Percentiles rank a stretch among this genome's conserved stretches.
These are phyloP conservation scores for Psettodes erumei DNA, from an alignment of 2,113 vertebrate genomes.

Conservation along the genomic window DNA sequence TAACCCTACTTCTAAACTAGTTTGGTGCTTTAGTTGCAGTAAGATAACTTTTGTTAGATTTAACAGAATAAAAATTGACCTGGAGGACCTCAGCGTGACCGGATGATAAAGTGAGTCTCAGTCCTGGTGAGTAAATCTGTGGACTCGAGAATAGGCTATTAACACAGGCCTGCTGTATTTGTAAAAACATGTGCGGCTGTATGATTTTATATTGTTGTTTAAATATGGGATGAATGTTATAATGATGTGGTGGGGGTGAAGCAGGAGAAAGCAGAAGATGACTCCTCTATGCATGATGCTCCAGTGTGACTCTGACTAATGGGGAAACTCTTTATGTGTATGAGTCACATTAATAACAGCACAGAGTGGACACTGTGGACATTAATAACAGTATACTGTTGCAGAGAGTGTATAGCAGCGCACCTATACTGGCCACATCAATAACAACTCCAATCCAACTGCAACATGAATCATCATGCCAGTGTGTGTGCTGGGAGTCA, in stretches of 20 bases:
- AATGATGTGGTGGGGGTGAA: neutral
- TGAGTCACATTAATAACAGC: conserved; percentile 82
- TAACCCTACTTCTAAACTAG: neutral
- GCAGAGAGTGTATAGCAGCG: conserved; percentile 51
- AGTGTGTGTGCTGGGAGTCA: conserved; percentile 26
- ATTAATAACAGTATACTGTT: conserved; percentile 72
- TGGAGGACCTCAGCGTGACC: neutral
- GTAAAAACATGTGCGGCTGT: neutral
- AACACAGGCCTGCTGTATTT: neutral
- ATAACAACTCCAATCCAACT: conserved; percentile 71
- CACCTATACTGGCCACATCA: conserved; percentile 55
- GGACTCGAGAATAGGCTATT: neutral
- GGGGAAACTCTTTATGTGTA: conserved; percentile 78
- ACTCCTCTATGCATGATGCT: conserved; percentile 42
- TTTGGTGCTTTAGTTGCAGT: neutral
- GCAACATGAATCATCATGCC: conserved; percentile 67
- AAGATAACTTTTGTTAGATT: neutral
- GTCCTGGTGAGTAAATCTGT: neutral
- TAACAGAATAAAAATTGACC: neutral
- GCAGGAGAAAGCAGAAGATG: conserved; percentile 20
- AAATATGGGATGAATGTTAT: neutral
- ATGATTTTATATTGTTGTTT: neutral
- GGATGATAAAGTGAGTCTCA: neutral
- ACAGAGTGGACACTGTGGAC: conserved; percentile 70
- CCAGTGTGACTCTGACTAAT: conserved; percentile 79